Conservation (phyloP, 2,797 vertebrate species). For the Uromys caudimaculatus region DNA sequence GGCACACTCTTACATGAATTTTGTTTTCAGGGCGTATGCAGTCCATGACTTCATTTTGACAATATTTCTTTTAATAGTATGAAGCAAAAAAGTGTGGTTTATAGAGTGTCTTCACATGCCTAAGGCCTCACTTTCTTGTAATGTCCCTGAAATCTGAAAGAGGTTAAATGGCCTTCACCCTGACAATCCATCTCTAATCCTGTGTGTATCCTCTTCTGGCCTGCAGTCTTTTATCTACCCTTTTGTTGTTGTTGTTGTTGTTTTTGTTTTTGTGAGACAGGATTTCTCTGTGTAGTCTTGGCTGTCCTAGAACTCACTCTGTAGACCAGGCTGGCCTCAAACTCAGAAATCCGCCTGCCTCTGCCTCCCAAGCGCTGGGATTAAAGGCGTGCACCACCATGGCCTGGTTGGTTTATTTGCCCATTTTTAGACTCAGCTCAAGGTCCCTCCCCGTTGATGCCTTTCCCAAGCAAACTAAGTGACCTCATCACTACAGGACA, state of each 20-base stretch:
- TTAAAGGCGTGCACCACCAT: no score
- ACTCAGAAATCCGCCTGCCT: no score
- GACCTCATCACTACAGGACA: background rate
- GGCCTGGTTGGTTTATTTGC: no score
- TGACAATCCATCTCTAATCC: background rate
- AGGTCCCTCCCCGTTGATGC: background rate
- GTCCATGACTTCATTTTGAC: background rate
- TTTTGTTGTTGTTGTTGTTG: no score
- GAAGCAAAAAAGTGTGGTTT: background rate
- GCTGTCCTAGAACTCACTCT: no score
- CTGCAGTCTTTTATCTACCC: background rate
- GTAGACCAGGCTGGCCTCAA: no score
- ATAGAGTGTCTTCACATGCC: background rate
- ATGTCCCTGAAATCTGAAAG: background rate
- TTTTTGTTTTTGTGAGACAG: no score
- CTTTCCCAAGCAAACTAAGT: background rate
- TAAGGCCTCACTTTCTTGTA: background rate
- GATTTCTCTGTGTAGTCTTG: no score
- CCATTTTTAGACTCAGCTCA: background rate
- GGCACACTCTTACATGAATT: background rate
- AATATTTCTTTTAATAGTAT: background rate
- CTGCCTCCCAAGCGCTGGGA: no score
- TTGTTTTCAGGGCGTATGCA: slow-evolving; percentile 30
- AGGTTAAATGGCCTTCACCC: background rate
- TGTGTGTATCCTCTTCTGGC: background rate